Evolutionary conservation across 2,797 vertebrate genomes (phyloP).

Genomic region (Schizopygopsis malacanthus): DNA sequence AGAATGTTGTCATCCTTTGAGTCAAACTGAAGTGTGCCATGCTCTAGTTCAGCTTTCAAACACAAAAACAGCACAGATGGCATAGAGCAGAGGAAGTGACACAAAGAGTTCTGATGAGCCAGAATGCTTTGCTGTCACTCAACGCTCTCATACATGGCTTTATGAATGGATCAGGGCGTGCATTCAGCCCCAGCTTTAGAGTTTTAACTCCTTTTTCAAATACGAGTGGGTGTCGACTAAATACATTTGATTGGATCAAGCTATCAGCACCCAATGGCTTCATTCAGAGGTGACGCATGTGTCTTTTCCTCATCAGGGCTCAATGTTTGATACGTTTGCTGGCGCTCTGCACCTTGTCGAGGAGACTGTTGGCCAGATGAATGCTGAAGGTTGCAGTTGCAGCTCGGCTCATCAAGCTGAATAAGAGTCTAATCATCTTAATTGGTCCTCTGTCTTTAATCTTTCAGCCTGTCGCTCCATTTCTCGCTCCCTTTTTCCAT

Average conservation of each 20-base stretch:
- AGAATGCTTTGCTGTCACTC: conserved; percentile 74
- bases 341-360: conserved; percentile 49
- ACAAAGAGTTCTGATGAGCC: conserved; percentile 81
- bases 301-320: conserved; percentile 32
- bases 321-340: conserved; percentile 32
- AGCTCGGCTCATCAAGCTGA: conserved; percentile 19
- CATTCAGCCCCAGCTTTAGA: conserved; percentile 50
- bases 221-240: conserved; percentile 69
- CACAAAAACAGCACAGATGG: conserved; percentile 70
- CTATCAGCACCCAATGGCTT: conserved; percentile 59
- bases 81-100: conserved; percentile 70
- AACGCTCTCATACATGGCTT: conserved; percentile 62
- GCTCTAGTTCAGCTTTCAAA: conserved; percentile 46
- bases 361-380: conserved; percentile 36
- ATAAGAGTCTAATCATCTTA: conserved; percentile 40
- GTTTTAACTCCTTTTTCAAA: conserved; percentile 69
- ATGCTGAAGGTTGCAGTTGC: conserved; percentile 26
- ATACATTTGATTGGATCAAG: conserved; percentile 73
- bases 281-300: conserved; percentile 23
- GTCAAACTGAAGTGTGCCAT: conserved; percentile 45
- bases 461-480: neutral
- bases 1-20: conserved; percentile 23
- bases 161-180: conserved; percentile 69
- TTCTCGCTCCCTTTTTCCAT: conserved; percentile 15
- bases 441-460: conserved; percentile 22